These are phyloP conservation scores for Poecile atricapillus DNA, from an alignment of 2,113 vertebrate genomes.

Conservation along the genomic window DNA sequence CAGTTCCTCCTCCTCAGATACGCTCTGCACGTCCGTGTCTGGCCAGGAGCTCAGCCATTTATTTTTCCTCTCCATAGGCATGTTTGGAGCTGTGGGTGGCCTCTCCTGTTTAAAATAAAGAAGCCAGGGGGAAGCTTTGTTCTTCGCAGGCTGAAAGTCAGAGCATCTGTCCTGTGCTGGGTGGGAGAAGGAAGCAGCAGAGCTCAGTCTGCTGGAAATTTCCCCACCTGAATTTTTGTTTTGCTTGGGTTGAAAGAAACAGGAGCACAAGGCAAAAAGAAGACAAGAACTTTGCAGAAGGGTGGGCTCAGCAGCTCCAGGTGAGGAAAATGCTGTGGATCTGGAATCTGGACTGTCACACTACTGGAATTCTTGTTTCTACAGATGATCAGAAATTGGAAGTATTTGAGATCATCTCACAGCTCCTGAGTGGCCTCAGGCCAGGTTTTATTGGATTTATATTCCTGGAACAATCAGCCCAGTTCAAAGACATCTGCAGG, in stretches of 20 bases:
- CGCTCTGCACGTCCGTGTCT: conserved; percentile 58
- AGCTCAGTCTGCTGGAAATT: background rate
- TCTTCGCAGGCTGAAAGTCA: conserved; percentile 59
- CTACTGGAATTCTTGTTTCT: background rate
- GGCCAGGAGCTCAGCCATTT: conserved; percentile 77
- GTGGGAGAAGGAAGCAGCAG: conserved; percentile 30
- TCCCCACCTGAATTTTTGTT: background rate
- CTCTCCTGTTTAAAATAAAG: conserved; percentile 78
- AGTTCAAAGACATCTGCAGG: background rate
- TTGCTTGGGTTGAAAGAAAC: background rate
- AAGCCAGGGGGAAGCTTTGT: conserved; percentile 75
- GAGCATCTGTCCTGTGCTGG: conserved; percentile 65
- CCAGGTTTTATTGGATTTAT: background rate
- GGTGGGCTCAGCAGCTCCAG: background rate
- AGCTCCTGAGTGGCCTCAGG: background rate
- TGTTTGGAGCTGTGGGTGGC: conserved; percentile 81
- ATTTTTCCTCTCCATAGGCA: conserved; percentile 82
- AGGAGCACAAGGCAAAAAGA: background rate
- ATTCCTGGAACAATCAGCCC: background rate
- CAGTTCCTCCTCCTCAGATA: conserved; percentile 19
- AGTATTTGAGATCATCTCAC: background rate
- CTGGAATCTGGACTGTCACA: background rate
- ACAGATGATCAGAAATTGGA: background rate
- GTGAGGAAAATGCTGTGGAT: background rate
- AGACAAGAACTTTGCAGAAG: background rate